A percentile compares a stretch with the other conserved stretches of the same genome.
phyloP scores from a whole-genome alignment of 1,140 invertebrate species.

The Drosophila insularis region DNA sequence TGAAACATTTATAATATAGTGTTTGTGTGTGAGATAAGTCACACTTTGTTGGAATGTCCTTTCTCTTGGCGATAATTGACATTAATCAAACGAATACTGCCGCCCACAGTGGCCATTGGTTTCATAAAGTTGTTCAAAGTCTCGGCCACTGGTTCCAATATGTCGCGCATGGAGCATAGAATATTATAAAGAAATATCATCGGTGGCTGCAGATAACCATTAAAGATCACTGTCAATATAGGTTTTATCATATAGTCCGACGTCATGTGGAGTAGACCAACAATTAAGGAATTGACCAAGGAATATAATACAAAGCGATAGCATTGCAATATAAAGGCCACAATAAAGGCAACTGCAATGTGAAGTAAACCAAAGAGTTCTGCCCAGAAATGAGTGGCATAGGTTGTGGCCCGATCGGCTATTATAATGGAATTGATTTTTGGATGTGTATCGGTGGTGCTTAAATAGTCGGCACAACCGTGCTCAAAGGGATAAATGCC shows the following conservation, averaged over 20 bases:
- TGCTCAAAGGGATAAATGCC: constrained; percentile 88
- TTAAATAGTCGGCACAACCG: constrained; percentile 85
- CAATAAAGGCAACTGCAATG: constrained; percentile 85
- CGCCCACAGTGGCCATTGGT: constrained; percentile 59
- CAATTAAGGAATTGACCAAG: constrained; percentile 84
- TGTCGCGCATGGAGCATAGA: constrained; percentile 85
- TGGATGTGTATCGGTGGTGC: constrained; percentile 86
- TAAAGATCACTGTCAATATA: constrained; percentile 85
- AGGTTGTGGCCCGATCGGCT: constrained; percentile 85
- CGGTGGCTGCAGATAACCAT: constrained; percentile 86
- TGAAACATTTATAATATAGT: no score
- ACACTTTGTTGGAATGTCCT: constrained; percentile 52
- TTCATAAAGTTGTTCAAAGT: constrained; percentile 64
- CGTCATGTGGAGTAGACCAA: constrained; percentile 85
- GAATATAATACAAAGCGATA: constrained; percentile 84
- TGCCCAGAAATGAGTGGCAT: constrained; percentile 86
- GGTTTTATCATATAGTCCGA: constrained; percentile 88
- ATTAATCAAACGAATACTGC: constrained; percentile 61
- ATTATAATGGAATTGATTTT: constrained; percentile 84
- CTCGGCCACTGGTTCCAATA: constrained; percentile 85
- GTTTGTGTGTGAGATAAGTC: constrained; percentile 5
- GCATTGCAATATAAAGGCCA: constrained; percentile 85
- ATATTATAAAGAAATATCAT: constrained; percentile 86
- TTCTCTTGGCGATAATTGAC: constrained; percentile 55
- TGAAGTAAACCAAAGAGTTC: constrained; percentile 86